A percentile compares a stretch with the other conserved stretches of the same genome.
Conservation (phyloP, 2,888 invertebrate genomes). For the Cheilosia vernalis region DNA sequence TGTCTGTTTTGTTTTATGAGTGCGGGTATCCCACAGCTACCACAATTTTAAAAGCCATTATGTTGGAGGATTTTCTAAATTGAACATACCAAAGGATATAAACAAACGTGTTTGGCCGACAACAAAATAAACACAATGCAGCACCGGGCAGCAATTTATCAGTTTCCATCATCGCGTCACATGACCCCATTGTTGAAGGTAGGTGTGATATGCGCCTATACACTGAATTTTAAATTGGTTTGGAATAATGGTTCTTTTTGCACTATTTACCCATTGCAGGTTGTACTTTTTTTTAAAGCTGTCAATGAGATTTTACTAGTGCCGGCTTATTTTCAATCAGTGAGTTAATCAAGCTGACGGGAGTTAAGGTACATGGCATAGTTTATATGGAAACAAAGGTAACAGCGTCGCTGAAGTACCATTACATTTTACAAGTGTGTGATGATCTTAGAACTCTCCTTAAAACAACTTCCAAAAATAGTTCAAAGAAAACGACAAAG, state of each 20-base stretch:
- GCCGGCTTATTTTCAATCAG: neutral
- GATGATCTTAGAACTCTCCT: too few species aligned
- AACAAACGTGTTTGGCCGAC: conserved; percentile 31
- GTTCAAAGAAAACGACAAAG: too few species aligned
- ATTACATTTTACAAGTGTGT: too few species aligned
- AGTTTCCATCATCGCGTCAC: conserved; percentile 43
- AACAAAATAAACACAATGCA: conserved; percentile 54
- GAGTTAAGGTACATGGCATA: neutral
- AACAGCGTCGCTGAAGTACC: too few species aligned
- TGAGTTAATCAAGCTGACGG: too few species aligned
- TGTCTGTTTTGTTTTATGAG: conserved; percentile 15
- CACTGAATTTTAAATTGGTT: conserved; percentile 30
- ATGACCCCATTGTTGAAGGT: conserved; percentile 47
- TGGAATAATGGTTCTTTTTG: neutral
- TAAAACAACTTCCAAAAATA: too few species aligned
- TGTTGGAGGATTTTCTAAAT: conserved; percentile 47
- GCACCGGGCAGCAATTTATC: conserved; percentile 54
- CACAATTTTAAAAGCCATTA: conserved; percentile 19
- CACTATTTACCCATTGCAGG: neutral
- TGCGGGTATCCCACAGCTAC: conserved; percentile 1
- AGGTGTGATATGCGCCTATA: conserved; percentile 37
- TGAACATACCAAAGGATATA: conserved; percentile 53
- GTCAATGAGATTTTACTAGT: neutral
- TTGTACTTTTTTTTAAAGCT: neutral
- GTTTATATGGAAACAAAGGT: too few species aligned